Base-by-base conservation (phyloP, 2,888 invertebrate species). In the Epiperipatus broadwayi region DNA sequence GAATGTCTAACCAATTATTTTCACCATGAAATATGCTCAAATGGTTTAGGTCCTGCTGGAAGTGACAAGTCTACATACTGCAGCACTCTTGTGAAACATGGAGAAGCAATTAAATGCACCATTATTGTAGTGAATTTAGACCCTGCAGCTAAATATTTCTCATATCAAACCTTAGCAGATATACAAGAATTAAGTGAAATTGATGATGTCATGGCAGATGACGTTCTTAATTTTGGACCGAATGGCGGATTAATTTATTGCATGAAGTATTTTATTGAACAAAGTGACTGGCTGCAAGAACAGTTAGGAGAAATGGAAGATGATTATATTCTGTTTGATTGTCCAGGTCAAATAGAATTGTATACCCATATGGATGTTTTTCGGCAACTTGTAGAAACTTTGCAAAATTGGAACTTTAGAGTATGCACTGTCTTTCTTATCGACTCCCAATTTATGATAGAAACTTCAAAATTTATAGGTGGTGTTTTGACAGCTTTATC, bases 31-130 rank as follows among this genome's bases (percentile, higher is more conserved):
- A 29, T 95, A 84, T 55, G 93, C 83, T 12, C 95, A 95, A 56
- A 64, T 97, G 46, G 81, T 97, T 2, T 93, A 52, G 95, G 95
- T 0, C 95, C 95, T 20, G 95, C 93, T 0, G 95, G 95, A 2
- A 78, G 85, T 60, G 95, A 95, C 42, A 95, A 89, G 84, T 89
- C 91, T 0, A 91, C 91, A 0, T 95, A 91, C 57, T 93, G 93
- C 59, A 73, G 76, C 22, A 73, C 75, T 1, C 71, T 97, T 57
- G 78, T 78, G 43, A 76, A 75, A 52, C 87, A 93, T 61, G 83
- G 77, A 7, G 71, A 72, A 41, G 50, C 50, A 2, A 72, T 75
- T 41, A 53, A 57, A 27, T 69, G 89, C 46, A 65, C 68, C 0
- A 69, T 91, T 10, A 75, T 84, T 46, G 77, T 95, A 1, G 78